These are phyloP conservation scores for Diogma glabrata DNA, from an alignment of 2,888 invertebrate genomes.

Conservation along the genomic window DNA sequence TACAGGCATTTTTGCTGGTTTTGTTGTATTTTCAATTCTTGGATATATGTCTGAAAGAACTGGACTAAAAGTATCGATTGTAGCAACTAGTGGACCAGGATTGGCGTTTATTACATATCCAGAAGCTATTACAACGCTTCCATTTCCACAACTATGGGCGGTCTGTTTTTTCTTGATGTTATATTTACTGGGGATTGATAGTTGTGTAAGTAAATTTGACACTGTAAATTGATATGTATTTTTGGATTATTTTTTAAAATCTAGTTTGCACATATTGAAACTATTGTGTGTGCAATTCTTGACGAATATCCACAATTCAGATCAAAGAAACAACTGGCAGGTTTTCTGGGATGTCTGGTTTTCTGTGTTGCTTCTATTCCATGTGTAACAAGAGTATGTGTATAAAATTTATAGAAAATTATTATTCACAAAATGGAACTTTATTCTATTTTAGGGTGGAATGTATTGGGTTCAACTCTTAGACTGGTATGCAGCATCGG, in stretches of 20 bases:
- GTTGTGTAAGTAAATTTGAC: slow-evolving; percentile 47
- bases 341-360: slow-evolving; percentile 45
- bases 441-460: no score
- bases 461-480: slow-evolving; percentile 74
- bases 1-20: slow-evolving; percentile 67
- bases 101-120: slow-evolving; percentile 71
- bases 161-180: slow-evolving; percentile 68
- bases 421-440: no score
- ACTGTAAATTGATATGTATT: not conserved
- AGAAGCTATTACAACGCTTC: slow-evolving; percentile 62
- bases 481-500: slow-evolving; percentile 79
- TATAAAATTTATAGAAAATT: no score
- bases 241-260: slow-evolving; percentile 25
- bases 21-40: slow-evolving; percentile 68
- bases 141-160: slow-evolving; percentile 66
- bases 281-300: slow-evolving; percentile 57
- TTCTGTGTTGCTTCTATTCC: slow-evolving; percentile 56
- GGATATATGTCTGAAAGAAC: slow-evolving; percentile 62
- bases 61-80: slow-evolving; percentile 58
- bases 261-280: slow-evolving; percentile 79
- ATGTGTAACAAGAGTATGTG: slow-evolving; percentile 63
- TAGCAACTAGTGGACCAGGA: slow-evolving; percentile 69
- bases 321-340: slow-evolving; percentile 46
- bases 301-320: slow-evolving; percentile 56
- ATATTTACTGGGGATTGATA: slow-evolving; percentile 68